phyloP scores from a whole-genome alignment of 2,113 vertebrate species.

The Crotalus horridus region DNA sequence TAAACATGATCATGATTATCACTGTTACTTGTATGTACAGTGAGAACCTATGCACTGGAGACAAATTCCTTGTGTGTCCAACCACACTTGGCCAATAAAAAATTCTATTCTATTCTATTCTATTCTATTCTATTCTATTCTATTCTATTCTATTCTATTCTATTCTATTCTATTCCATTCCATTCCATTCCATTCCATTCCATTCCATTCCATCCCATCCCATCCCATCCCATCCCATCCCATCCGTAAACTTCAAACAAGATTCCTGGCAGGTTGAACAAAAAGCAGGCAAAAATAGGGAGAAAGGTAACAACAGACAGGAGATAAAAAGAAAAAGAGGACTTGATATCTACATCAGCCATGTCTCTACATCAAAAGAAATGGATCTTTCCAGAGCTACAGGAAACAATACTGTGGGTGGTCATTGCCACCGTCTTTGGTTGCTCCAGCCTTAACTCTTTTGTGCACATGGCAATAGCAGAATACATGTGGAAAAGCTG shows the following conservation, averaged over 20 bases:
- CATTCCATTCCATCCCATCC: no score
- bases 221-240: no score
- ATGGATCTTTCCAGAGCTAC: background rate
- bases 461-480: background rate
- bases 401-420: background rate
- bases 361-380: background rate
- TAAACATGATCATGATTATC: background rate
- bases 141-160: no score
- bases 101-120: no score
- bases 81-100: no score
- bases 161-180: no score
- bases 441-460: background rate
- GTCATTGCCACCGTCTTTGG: background rate
- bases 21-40: no score
- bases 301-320: background rate
- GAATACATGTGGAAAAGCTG: background rate
- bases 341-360: background rate
- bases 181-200: fast-evolving
- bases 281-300: background rate
- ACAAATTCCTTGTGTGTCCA: no score
- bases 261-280: background rate
- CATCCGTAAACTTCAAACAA: background rate
- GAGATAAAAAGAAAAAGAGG: background rate
- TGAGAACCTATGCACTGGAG: no score
- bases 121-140: no score